Conservation (phyloP, 1,140 invertebrate genomes). For the Plutomurus gul region DNA sequence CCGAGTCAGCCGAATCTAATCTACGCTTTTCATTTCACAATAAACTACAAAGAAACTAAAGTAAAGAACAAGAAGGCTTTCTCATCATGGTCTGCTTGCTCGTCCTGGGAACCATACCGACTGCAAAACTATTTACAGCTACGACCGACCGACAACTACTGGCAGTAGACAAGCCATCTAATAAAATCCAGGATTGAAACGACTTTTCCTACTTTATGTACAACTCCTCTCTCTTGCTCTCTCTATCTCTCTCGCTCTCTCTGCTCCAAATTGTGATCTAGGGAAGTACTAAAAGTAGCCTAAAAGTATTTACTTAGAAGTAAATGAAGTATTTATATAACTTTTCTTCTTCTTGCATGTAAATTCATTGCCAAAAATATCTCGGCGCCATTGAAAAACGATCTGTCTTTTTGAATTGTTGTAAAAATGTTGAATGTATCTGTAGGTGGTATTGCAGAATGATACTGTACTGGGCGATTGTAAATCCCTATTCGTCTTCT, state of each 20-base stretch:
- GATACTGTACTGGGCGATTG: no score
- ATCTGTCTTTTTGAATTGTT: no score
- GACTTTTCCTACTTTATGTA: background rate
- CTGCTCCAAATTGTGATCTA: no score
- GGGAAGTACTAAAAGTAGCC: no score
- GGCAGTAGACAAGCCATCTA: background rate
- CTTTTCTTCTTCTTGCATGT: no score
- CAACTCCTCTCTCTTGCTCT: background rate
- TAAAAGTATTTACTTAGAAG: no score
- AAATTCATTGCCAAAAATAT: no score
- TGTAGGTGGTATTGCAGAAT: no score
- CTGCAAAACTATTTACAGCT: background rate
- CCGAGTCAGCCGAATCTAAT: background rate
- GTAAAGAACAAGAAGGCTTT: constrained; percentile 6
- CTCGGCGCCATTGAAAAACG: no score
- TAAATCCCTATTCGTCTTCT: no score
- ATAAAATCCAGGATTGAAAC: constrained; percentile 9
- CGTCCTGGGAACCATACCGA: background rate
- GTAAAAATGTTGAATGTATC: no score
- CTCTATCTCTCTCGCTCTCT: background rate
- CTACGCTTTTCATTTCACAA: constrained; percentile 24
- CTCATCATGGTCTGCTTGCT: background rate
- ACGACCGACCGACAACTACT: background rate
- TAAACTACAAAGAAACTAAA: constrained; percentile 24
- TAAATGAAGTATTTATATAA: no score